Evolutionary conservation across 2,113 vertebrate species (phyloP).

Genomic region (Elaphurus davidianus): DNA sequence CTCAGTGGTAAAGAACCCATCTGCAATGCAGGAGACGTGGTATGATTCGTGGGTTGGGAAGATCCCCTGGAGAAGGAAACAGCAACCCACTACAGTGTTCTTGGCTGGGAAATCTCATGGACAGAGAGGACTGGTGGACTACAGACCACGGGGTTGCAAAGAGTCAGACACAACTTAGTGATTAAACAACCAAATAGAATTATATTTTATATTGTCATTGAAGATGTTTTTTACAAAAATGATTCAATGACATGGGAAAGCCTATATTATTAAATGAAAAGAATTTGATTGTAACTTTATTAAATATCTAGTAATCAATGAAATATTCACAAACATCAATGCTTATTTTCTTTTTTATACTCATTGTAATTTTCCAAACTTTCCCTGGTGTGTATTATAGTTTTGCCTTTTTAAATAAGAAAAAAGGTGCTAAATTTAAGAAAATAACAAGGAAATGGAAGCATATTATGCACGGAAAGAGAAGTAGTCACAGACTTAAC

Average conservation of each 20-base stretch:
- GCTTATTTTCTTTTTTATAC: conserved; percentile 13
- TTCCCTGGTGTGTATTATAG: neutral
- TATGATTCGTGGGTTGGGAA: neutral
- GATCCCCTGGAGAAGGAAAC: neutral
- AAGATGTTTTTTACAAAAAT: neutral
- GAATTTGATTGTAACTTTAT: neutral
- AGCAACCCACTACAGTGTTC: neutral
- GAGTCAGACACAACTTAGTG: neutral
- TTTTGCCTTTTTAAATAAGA: conserved; percentile 31
- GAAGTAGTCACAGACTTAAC: neutral
- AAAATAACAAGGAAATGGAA: conserved; percentile 3
- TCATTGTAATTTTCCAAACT: neutral
- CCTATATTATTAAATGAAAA: neutral
- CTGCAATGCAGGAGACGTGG: neutral
- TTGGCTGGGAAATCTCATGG: neutral
- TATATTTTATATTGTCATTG: neutral
- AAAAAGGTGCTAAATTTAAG: conserved; percentile 12
- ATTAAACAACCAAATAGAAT: neutral
- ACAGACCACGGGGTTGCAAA: neutral
- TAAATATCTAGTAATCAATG: neutral
- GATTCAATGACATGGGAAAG: neutral
- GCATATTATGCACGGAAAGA: neutral
- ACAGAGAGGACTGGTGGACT: neutral
- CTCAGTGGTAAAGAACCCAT: neutral
- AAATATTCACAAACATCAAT: neutral